phyloP scores from a whole-genome alignment of 2,888 invertebrate species.

The Drosophila sordidula region DNA sequence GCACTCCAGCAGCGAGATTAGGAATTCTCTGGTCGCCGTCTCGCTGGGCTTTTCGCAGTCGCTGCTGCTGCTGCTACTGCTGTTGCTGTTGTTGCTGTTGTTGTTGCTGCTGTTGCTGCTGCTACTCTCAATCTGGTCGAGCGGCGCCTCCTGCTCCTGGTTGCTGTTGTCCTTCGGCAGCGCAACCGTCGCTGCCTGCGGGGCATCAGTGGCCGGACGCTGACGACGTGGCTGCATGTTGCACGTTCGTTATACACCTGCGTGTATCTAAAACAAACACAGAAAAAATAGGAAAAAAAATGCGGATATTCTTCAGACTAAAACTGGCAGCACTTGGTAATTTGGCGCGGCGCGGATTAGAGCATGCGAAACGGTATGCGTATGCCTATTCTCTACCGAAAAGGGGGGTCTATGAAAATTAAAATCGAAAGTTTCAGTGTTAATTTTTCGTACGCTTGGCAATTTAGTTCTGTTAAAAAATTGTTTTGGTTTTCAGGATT shows the following conservation, averaged over 20 bases:
- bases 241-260: too few relatives aligned
- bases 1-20: slow-evolving; percentile 93
- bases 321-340: slow-evolving; percentile 36
- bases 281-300: background rate
- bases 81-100: slow-evolving; percentile 3
- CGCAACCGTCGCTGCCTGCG: slow-evolving; percentile 5
- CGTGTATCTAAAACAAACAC: background rate
- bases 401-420: slow-evolving; percentile 22
- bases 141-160: slow-evolving; percentile 9
- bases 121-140: slow-evolving; percentile 26
- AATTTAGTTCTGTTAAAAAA: slow-evolving; percentile 46
- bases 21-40: slow-evolving; percentile 43
- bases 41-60: slow-evolving; percentile 41
- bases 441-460: slow-evolving; percentile 54
- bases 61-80: background rate
- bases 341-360: slow-evolving; percentile 28
- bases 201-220: slow-evolving; percentile 31
- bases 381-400: slow-evolving; percentile 31
- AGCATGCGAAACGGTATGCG: slow-evolving; percentile 13
- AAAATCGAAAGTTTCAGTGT: slow-evolving; percentile 38
- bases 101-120: slow-evolving; percentile 3
- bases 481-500: slow-evolving; percentile 17
- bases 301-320: slow-evolving; percentile 3
- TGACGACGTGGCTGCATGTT: slow-evolving; percentile 54
- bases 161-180: slow-evolving; percentile 12